phyloP scores from a whole-genome alignment of 2,888 invertebrate genomes.

The Lutraria lutraria region DNA sequence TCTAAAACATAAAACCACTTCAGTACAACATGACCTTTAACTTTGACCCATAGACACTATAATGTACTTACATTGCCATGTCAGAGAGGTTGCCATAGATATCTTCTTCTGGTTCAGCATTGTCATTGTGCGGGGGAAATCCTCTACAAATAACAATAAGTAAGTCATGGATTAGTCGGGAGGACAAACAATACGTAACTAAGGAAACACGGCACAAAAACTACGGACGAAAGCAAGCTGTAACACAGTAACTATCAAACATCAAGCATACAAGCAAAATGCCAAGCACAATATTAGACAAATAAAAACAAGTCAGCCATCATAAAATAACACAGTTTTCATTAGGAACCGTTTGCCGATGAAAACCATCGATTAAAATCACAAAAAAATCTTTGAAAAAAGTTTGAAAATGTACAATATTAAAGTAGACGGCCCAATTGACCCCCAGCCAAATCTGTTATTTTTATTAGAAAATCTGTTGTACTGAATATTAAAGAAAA shows the following conservation, averaged over 20 bases:
- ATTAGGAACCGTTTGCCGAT: no score
- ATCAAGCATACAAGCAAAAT: slow-evolving; percentile 12
- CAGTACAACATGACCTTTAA: slow-evolving; percentile 26
- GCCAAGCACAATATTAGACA: not conserved
- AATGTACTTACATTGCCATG: slow-evolving; percentile 83
- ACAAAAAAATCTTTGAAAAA: no score
- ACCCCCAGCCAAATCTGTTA: no score
- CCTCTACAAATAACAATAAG: slow-evolving; percentile 78
- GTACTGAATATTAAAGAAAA: no score
- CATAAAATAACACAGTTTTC: no score
- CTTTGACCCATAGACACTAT: slow-evolving; percentile 19
- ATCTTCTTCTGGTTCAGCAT: slow-evolving; percentile 84
- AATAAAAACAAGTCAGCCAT: slow-evolving; percentile 4
- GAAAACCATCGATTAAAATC: no score
- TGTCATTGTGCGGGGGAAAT: slow-evolving; percentile 79
- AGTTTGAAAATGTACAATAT: no score
- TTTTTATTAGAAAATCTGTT: no score
- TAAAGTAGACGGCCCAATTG: no score
- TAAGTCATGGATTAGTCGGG: slow-evolving; percentile 32
- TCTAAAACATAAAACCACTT: not conserved
- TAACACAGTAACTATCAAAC: not conserved
- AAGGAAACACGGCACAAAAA: not conserved
- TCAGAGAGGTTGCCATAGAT: slow-evolving; percentile 87
- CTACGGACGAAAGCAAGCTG: not conserved
- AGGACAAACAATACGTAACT: not conserved